Conservation (phyloP, 2,888 invertebrate species). For the Emmelina monodactyla region DNA sequence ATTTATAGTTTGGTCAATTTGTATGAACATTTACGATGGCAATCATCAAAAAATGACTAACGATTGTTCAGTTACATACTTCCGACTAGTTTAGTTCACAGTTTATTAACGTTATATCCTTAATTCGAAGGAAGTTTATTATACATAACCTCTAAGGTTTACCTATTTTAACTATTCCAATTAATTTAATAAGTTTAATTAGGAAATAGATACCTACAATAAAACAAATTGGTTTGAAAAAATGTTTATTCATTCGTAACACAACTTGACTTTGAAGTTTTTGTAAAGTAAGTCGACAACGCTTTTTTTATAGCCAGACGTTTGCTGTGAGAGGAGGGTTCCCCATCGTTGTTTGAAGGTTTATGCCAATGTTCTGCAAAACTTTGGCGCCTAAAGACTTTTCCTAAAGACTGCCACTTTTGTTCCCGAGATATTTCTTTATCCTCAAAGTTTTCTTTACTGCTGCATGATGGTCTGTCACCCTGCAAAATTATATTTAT, state of each 20-base stretch:
- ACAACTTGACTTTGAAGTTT: conserved; percentile 17
- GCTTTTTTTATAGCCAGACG: conserved; percentile 47
- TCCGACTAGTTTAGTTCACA: too few species aligned
- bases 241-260: not conserved
- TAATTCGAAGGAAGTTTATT: too few species aligned
- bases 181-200: too few species aligned
- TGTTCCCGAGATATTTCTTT: conserved; percentile 46
- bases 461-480: conserved; percentile 35
- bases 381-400: conserved; percentile 55
- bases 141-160: too few species aligned
- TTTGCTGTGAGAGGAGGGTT: conserved; percentile 39
- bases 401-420: conserved; percentile 58
- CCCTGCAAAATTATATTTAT: conserved; percentile 36
- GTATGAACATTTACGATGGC: too few species aligned
- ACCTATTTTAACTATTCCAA: too few species aligned
- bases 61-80: too few species aligned
- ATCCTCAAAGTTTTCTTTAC: conserved; percentile 39
- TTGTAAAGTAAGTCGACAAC: conserved; percentile 51
- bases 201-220: too few species aligned
- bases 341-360: conserved; percentile 33
- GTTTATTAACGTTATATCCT: too few species aligned
- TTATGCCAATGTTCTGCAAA: conserved; percentile 44
- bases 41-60: too few species aligned
- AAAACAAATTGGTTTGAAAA: too few species aligned
- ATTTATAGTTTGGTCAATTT: too few species aligned